Evolutionary conservation across 2,888 invertebrate species (phyloP).

Genomic region (Brenthis hecate): DNA sequence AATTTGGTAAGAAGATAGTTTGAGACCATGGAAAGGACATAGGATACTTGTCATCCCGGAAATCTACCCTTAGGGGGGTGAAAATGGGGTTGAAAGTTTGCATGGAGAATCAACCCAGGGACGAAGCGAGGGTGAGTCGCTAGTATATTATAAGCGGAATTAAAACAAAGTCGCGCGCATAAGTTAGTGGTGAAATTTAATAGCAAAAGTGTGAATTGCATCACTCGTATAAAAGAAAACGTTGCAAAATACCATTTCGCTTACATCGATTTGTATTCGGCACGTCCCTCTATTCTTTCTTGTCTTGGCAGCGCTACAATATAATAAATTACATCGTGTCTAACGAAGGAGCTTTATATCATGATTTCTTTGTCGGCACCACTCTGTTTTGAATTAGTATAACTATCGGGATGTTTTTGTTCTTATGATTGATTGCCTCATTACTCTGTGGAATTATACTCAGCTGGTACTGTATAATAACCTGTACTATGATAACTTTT

Average conservation of each 20-base stretch:
- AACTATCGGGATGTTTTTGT: constrained; percentile 30
- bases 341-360: constrained; percentile 57
- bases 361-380: constrained; percentile 43
- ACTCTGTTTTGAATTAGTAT: constrained; percentile 46
- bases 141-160: too few species aligned
- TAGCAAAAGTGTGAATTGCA: neutral
- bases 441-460: constrained; percentile 21
- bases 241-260: constrained; percentile 16
- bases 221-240: constrained; percentile 2
- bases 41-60: too few species aligned
- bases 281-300: constrained; percentile 46
- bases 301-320: constrained; percentile 55
- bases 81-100: too few species aligned
- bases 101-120: too few species aligned
- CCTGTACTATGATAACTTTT: neutral
- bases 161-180: neutral
- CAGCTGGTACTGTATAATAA: constrained; percentile 9
- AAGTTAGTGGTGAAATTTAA: neutral
- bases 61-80: too few species aligned
- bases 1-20: too few species aligned
- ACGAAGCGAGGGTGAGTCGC: too few species aligned
- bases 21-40: too few species aligned
- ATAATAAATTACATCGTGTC: constrained; percentile 61
- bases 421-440: constrained; percentile 34
- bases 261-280: constrained; percentile 39